These are phyloP conservation scores for Drosophila borealis DNA, from an alignment of 2,888 invertebrate species.

Conservation along the genomic window DNA sequence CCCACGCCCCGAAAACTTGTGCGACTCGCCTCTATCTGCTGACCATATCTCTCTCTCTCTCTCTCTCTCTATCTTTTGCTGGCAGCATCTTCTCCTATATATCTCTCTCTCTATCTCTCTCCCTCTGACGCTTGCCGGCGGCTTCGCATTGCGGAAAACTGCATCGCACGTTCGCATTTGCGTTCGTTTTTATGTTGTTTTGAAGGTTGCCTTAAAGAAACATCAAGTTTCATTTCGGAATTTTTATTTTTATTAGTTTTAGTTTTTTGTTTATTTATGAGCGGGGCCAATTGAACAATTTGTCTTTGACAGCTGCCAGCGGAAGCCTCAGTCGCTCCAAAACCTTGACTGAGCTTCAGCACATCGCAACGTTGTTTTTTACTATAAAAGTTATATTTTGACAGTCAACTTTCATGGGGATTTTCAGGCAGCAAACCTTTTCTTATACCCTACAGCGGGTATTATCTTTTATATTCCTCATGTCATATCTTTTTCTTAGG, in stretches of 20 bases:
- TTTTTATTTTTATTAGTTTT: slow-evolving; percentile 26
- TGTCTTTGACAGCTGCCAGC: slow-evolving; percentile 55
- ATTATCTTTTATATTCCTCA: no score
- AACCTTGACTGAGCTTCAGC: slow-evolving; percentile 21
- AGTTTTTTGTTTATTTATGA: slow-evolving; percentile 51
- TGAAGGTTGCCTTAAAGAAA: slow-evolving; percentile 68
- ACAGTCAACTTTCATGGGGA: no score
- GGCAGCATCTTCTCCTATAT: slow-evolving; percentile 10
- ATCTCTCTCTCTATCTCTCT: neutral
- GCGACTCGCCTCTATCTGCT: slow-evolving; percentile 33
- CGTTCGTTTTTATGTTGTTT: slow-evolving; percentile 50
- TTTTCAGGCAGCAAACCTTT: no score
- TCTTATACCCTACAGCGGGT: no score
- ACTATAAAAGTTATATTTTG: no score
- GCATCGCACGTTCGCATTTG: slow-evolving; percentile 70
- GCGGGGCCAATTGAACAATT: slow-evolving; percentile 57
- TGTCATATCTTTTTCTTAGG: no score
- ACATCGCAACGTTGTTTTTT: neutral
- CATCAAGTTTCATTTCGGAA: slow-evolving; percentile 53
- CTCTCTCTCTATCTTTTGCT: slow-evolving; percentile 7
- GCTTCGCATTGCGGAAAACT: slow-evolving; percentile 73
- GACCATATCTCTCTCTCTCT: neutral
- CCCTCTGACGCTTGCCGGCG: slow-evolving; percentile 41
- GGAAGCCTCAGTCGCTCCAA: slow-evolving; percentile 36
- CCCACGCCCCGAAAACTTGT: slow-evolving; percentile 69